Conservation (phyloP, 2,113 vertebrate species). For the Thryonomys swinderianus region DNA sequence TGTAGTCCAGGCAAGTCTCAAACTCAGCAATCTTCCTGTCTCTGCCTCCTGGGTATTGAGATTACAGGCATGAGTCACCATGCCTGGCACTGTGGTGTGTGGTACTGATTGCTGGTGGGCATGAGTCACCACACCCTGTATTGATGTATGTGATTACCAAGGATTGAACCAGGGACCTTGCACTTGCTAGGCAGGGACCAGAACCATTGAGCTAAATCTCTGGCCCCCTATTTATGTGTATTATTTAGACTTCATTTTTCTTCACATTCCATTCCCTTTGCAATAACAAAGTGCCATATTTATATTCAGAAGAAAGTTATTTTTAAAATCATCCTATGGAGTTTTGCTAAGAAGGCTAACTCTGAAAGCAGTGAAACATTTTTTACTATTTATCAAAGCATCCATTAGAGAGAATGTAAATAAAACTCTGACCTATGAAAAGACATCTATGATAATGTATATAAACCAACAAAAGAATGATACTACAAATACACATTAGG, state of each 20-base stretch:
- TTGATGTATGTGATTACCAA: no score
- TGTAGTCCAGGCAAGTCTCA: no score
- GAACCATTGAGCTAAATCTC: no score
- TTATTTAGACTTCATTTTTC: background rate
- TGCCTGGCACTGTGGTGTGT: no score
- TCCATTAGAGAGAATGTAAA: background rate
- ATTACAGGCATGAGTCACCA: no score
- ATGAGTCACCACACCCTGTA: no score
- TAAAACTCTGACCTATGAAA: background rate
- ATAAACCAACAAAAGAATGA: background rate
- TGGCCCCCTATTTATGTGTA: no score
- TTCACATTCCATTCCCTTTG: background rate
- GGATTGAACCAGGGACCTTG: no score
- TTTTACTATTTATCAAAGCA: background rate
- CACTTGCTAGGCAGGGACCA: no score
- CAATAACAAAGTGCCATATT: background rate
- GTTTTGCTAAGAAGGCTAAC: conserved; percentile 2
- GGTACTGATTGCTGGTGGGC: no score
- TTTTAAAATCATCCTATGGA: background rate
- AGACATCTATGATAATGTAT: background rate
- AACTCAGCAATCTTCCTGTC: no score
- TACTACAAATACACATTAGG: background rate
- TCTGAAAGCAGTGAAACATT: background rate
- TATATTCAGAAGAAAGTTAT: background rate
- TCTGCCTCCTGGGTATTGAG: no score